Percentiles rank a stretch among this genome's conserved stretches.
Conservation (phyloP, 2,888 invertebrate genomes). For the Euzophera pinguis region DNA sequence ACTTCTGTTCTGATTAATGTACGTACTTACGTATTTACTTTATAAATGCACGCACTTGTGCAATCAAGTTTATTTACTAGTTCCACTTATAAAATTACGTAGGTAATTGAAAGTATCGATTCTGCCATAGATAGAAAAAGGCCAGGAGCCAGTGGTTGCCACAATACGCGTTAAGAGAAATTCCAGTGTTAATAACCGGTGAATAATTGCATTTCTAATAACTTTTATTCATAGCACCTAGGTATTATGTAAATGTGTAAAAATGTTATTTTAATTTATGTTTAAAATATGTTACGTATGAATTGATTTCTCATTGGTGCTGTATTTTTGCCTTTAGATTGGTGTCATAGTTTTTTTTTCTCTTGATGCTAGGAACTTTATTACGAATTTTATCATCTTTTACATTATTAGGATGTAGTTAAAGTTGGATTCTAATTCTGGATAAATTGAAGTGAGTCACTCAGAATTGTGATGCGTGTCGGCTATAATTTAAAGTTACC, state of each 20-base stretch:
- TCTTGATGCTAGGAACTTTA: conserved; percentile 1
- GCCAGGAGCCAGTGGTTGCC: background rate
- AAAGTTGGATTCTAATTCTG: conserved; percentile 18
- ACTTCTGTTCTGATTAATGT: background rate
- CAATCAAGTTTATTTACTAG: background rate
- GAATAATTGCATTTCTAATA: conserved; percentile 4
- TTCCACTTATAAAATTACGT: background rate
- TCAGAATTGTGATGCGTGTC: conserved; percentile 64
- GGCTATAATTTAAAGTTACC: conserved; percentile 68
- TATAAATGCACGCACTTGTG: background rate
- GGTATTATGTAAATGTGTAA: conserved; percentile 64
- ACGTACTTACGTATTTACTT: background rate
- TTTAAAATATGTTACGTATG: conserved; percentile 52
- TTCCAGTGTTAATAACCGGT: conserved; percentile 4
- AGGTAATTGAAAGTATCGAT: background rate
- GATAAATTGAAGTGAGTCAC: conserved; percentile 38
- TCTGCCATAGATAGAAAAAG: background rate
- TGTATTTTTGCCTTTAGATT: conserved; percentile 32
- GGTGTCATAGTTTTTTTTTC: conserved; percentile 13
- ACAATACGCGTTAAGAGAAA: background rate
- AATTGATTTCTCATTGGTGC: conserved; percentile 50
- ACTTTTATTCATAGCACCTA: conserved; percentile 19
- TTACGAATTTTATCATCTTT: conserved; percentile 9
- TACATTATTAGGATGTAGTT: conserved; percentile 12
- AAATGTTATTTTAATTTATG: conserved; percentile 64